Base-by-base conservation (phyloP, 2,797 vertebrate genomes). In the Syncerus caffer region DNA sequence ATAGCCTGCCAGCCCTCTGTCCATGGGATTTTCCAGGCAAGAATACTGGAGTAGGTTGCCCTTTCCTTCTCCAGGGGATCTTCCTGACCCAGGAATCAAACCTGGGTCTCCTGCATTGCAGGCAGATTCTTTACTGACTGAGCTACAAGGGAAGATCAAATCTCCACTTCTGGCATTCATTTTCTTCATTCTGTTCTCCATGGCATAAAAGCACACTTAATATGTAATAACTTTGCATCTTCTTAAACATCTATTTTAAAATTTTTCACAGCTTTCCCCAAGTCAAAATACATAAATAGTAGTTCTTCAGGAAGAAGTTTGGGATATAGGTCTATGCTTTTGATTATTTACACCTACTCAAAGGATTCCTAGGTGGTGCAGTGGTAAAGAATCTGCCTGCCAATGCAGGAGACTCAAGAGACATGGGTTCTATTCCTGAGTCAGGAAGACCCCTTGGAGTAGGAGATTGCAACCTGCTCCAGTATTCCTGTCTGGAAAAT, bases 111-210 rank as follows among this genome's bases (percentile, higher is more conserved):
- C n/a, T 21, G 64, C 64, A 71, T 38, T 71, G 34, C 64, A 71
- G 34, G 17, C 10, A 23, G 34, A 71, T 38, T 38, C 34, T 38
- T 38, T 71, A 71, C 5, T 11, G 12, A 71, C 67, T 71, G 67
- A 38, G 34, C 67, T 23, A 71, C 34, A 23, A 71, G 34, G 11
- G 34, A 71, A 71, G 34, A 71, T 50, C 58, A 90, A 7, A 85
- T 90, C 80, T 93, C 93, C 50, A n/a, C 7, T 34, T 7, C 25
- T 42, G 76, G 87, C 88, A 89, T 67, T 71, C 27, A 62, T 90
- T 93, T 96, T 47, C 92, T 95, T 95, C 60, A 76, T 80, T 94
- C 55, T 94, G 10, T 93, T 93, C 58, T 90, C 82, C 4, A 0
- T 71, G 23, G 80, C 10, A 71, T 51, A 82, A 90, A 95, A 92